Conservation (phyloP, 2,797 vertebrate genomes). For the Aphelocoma californica region DNA sequence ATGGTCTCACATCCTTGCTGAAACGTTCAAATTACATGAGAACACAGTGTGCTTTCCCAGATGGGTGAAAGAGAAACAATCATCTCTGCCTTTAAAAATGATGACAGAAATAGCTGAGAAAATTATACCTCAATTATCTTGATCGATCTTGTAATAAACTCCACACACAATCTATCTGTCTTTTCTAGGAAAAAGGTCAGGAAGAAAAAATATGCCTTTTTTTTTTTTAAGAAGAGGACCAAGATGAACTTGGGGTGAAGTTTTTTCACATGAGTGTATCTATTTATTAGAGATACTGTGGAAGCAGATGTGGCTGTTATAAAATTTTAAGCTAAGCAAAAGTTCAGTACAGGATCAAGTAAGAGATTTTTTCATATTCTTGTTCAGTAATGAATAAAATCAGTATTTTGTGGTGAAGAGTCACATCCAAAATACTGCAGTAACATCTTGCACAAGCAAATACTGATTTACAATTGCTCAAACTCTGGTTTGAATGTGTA, state of each 20-base stretch:
- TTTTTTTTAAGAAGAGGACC: not conserved
- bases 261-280: not conserved
- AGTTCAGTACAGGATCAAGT: not conserved
- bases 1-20: slow-evolving; percentile 37
- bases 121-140: slow-evolving; percentile 54
- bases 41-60: slow-evolving; percentile 41
- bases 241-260: not conserved
- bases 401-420: not conserved
- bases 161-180: slow-evolving; percentile 29
- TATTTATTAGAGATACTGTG: not conserved
- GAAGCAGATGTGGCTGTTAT: not conserved
- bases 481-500: not conserved
- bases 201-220: not conserved
- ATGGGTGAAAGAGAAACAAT: slow-evolving; percentile 45
- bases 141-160: slow-evolving; percentile 52
- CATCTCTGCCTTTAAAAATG: slow-evolving; percentile 24
- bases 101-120: slow-evolving; percentile 47
- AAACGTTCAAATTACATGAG: slow-evolving; percentile 6
- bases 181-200: not conserved
- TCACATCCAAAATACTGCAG: not conserved
- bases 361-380: not conserved
- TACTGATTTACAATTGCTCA: not conserved
- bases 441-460: not conserved
- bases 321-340: not conserved
- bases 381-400: not conserved